Percentiles rank a stretch among this genome's conserved stretches.
phyloP scores from a whole-genome alignment of 1,140 invertebrate species.

The Oryzaephilus surinamensis region DNA sequence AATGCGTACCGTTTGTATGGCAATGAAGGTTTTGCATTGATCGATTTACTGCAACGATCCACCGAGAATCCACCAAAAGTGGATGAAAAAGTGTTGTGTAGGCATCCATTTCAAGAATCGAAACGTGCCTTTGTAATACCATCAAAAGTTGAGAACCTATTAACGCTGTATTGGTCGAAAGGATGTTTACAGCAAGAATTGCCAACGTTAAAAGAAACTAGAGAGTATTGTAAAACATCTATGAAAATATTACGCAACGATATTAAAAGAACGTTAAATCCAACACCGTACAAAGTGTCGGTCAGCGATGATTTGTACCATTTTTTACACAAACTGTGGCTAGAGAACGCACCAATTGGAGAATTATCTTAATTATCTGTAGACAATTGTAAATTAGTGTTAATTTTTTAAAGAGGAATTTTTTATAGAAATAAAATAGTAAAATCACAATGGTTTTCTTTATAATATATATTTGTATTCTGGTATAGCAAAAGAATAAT shows the following conservation, averaged over 20 bases:
- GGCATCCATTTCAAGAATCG: conserved; percentile 95
- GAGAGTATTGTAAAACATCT: conserved; percentile 69
- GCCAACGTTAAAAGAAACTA: conserved; percentile 65
- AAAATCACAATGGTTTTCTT: too few species aligned
- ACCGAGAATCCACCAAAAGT: conserved; percentile 66
- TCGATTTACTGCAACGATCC: conserved; percentile 78
- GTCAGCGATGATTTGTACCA: conserved; percentile 88
- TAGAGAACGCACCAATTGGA: conserved; percentile 95
- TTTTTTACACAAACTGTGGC: conserved; percentile 94
- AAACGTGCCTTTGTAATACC: conserved; percentile 91
- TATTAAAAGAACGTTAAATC: conserved; percentile 91
- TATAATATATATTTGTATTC: too few species aligned
- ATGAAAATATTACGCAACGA: conserved; percentile 76
- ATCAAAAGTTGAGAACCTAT: conserved; percentile 64
- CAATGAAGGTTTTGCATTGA: conserved; percentile 79
- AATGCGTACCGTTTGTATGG: conserved; percentile 70
- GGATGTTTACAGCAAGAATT: conserved; percentile 60
- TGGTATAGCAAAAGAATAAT: too few species aligned
- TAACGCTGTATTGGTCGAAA: conserved; percentile 72
- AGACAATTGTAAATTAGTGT: too few species aligned
- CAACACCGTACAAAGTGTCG: conserved; percentile 97
- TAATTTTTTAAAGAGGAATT: too few species aligned
- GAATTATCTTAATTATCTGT: conserved; percentile 87
- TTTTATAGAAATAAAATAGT: too few species aligned
- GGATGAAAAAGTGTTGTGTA: conserved; percentile 77